Evolutionary conservation across 2,888 invertebrate genomes (phyloP).

Genomic region (Agrotis exclamationis): DNA sequence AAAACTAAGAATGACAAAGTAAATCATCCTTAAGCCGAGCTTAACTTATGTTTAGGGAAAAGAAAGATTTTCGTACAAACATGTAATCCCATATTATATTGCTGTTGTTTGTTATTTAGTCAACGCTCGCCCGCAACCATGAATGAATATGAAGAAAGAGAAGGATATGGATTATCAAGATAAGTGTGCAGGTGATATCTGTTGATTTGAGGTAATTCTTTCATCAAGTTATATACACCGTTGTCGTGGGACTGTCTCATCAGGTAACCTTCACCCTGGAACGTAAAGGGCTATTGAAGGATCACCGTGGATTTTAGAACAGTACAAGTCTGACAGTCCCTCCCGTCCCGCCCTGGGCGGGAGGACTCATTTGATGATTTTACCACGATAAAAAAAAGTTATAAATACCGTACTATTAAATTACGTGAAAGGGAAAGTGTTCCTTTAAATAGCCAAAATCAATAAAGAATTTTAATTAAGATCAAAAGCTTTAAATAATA

Average conservation of each 20-base stretch:
- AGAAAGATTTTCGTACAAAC: slow-evolving; percentile 30
- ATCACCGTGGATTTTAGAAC: too few species aligned
- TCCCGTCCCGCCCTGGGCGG: too few species aligned
- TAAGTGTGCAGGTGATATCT: neutral
- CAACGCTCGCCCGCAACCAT: neutral
- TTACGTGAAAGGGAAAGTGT: neutral
- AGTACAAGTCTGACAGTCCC: too few species aligned
- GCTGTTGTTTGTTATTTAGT: slow-evolving; percentile 13
- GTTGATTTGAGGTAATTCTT: neutral
- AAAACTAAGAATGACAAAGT: slow-evolving; percentile 15
- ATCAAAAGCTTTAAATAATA: neutral
- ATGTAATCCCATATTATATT: slow-evolving; percentile 37
- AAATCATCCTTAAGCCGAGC: slow-evolving; percentile 40
- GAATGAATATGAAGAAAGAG: neutral
- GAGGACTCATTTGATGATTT: too few species aligned
- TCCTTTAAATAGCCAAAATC: neutral
- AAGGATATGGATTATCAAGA: too few species aligned
- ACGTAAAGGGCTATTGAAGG: too few species aligned
- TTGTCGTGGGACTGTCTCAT: too few species aligned
- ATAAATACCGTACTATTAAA: too few species aligned
- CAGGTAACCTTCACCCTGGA: too few species aligned
- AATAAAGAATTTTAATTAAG: neutral
- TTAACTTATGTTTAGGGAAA: slow-evolving; percentile 40
- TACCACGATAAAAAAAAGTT: too few species aligned
- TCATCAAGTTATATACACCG: too few species aligned